Percentiles rank a stretch among this genome's conserved stretches.
phyloP scores from a whole-genome alignment of 2,888 invertebrate genomes.

The Branchinecta sandiegonensis region DNA sequence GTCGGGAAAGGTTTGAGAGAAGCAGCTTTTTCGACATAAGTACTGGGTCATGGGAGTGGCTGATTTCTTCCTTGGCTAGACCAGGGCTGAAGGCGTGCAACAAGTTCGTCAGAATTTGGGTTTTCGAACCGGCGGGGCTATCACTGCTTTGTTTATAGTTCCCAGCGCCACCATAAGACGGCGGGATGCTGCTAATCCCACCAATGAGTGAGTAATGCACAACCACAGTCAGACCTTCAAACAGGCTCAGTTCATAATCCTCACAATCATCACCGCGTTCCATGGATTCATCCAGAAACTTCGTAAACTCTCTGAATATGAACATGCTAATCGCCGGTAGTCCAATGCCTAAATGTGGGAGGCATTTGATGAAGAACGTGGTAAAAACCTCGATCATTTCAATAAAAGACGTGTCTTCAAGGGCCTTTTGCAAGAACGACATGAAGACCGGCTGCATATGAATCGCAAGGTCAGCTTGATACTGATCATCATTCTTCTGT shows the following conservation, averaged over 20 bases:
- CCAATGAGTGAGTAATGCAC: conserved; percentile 66
- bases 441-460: conserved; percentile 71
- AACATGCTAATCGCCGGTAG: conserved; percentile 46
- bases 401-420: conserved; percentile 41
- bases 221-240: conserved; percentile 60
- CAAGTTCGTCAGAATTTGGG: conserved; percentile 62
- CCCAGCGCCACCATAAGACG: conserved; percentile 1
- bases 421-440: conserved; percentile 56
- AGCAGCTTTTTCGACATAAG: conserved; percentile 53
- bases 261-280: background rate
- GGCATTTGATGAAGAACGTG: conserved; percentile 57
- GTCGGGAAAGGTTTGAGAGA: conserved; percentile 60
- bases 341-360: conserved; percentile 63
- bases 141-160: background rate
- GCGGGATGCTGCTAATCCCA: conserved; percentile 22
- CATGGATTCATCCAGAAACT: conserved; percentile 3
- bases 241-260: conserved; percentile 59
- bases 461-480: conserved; percentile 48
- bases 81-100: conserved; percentile 62
- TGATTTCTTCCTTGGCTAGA: conserved; percentile 37
- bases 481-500: conserved; percentile 36
- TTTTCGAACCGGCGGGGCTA: conserved; percentile 32
- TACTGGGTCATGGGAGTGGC: conserved; percentile 35
- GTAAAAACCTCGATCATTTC: conserved; percentile 70
- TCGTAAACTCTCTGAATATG: conserved; percentile 2